Conservation (phyloP, 2,113 vertebrate species). For the Melanostigma gelatinosum region DNA sequence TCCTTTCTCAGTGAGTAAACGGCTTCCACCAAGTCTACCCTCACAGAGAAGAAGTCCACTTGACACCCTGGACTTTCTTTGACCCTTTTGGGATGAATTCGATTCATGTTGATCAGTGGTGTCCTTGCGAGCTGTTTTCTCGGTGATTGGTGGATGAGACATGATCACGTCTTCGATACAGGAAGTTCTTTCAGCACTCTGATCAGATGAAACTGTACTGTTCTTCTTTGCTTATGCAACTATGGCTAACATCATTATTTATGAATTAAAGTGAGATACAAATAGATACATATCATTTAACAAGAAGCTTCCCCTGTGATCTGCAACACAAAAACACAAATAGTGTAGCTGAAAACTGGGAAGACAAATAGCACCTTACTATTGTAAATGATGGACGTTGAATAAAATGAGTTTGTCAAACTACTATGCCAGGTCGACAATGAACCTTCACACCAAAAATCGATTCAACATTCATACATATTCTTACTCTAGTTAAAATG, state of each 20-base stretch:
- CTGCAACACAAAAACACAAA: neutral
- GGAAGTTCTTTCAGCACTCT: conserved; percentile 19
- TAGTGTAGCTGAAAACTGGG: neutral
- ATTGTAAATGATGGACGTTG: neutral
- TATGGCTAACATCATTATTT: neutral
- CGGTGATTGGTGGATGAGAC: neutral
- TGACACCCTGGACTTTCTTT: conserved; percentile 37
- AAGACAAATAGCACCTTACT: neutral
- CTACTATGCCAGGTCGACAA: neutral
- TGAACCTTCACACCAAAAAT: neutral
- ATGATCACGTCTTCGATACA: neutral
- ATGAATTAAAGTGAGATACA: neutral
- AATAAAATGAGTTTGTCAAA: neutral
- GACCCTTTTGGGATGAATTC: neutral
- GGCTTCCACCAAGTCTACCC: conserved; percentile 33
- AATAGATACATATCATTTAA: conserved; percentile 4
- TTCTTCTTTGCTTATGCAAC: neutral
- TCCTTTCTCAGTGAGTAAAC: conserved; percentile 53
- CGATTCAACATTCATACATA: neutral
- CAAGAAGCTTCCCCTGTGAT: neutral
- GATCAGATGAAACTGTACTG: conserved; percentile 30
- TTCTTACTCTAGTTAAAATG: neutral
- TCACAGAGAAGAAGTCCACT: conserved; percentile 44
- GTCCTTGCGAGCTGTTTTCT: neutral
- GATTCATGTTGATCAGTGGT: neutral